phyloP scores from a whole-genome alignment of 2,113 vertebrate genomes.

The Passer domesticus region DNA sequence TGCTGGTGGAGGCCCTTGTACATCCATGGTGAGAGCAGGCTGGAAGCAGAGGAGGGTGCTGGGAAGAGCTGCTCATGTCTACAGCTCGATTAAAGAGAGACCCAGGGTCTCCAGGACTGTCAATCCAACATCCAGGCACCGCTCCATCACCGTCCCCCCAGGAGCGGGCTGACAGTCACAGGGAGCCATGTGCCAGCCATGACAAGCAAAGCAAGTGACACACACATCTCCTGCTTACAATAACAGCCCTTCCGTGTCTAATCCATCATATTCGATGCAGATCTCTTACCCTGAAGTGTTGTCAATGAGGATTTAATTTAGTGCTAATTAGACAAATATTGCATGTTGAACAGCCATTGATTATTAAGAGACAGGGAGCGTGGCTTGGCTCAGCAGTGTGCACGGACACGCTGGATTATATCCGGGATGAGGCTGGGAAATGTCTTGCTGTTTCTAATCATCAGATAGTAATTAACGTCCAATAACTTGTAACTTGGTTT shows the following conservation, averaged over 20 bases:
- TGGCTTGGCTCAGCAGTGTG: constrained; percentile 23
- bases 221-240: neutral
- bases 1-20: fast-evolving
- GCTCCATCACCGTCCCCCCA: neutral
- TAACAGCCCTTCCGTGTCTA: constrained; percentile 65
- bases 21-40: fast-evolving
- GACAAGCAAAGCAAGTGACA: neutral
- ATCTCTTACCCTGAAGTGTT: constrained; percentile 66
- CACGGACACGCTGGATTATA: constrained; percentile 61
- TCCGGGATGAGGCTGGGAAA: constrained; percentile 40
- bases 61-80: neutral
- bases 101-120: neutral
- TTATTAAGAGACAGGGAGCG: constrained; percentile 70
- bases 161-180: neutral
- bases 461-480: constrained; percentile 70
- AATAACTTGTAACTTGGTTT: constrained; percentile 67
- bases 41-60: neutral
- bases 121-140: neutral
- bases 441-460: constrained; percentile 59
- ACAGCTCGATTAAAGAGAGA: neutral
- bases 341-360: constrained; percentile 74
- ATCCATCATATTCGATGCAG: constrained; percentile 73
- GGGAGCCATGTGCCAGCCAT: neutral
- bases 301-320: constrained; percentile 78
- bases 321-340: constrained; percentile 81